Percentiles rank a stretch among this genome's conserved stretches.
Evolutionary conservation across 2,888 invertebrate species (phyloP).

Genomic region (Trachelus tabidus): DNA sequence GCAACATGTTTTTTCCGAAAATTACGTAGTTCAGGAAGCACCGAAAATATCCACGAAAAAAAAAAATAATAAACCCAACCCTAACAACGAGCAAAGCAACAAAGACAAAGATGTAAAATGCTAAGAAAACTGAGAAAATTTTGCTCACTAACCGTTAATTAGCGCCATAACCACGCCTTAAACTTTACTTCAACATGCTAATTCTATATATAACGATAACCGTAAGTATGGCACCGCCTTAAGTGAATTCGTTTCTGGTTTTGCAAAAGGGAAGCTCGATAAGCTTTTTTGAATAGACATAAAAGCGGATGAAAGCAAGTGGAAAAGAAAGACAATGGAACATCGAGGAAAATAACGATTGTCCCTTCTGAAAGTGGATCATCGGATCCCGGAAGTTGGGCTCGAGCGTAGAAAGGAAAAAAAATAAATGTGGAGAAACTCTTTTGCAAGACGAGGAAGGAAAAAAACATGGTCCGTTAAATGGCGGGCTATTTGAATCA

Average conservation of each 20-base stretch:
- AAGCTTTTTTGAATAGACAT: not conserved
- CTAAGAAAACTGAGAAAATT: not conserved
- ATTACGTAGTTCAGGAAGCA: constrained; percentile 2
- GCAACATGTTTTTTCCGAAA: not conserved
- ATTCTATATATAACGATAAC: constrained; percentile 6
- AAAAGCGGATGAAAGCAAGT: not conserved
- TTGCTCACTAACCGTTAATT: not conserved
- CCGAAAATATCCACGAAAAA: not conserved
- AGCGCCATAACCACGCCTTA: constrained; percentile 10
- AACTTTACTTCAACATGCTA: not conserved
- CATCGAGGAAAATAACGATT: not conserved
- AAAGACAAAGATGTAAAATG: not conserved
- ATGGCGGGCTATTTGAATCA: not conserved
- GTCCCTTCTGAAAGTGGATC: not conserved
- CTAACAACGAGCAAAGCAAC: not conserved
- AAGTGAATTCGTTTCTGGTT: not conserved
- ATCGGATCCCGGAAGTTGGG: not conserved
- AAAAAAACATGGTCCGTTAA: not conserved
- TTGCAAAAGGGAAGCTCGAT: not conserved
- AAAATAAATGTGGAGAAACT: not conserved
- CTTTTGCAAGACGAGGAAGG: not conserved
- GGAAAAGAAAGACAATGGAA: no score
- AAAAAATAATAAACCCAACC: not conserved
- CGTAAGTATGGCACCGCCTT: constrained; percentile 7
- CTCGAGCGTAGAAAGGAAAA: not conserved